Conservation (phyloP, 2,113 vertebrate genomes). For the Dissostichus mawsoni region DNA sequence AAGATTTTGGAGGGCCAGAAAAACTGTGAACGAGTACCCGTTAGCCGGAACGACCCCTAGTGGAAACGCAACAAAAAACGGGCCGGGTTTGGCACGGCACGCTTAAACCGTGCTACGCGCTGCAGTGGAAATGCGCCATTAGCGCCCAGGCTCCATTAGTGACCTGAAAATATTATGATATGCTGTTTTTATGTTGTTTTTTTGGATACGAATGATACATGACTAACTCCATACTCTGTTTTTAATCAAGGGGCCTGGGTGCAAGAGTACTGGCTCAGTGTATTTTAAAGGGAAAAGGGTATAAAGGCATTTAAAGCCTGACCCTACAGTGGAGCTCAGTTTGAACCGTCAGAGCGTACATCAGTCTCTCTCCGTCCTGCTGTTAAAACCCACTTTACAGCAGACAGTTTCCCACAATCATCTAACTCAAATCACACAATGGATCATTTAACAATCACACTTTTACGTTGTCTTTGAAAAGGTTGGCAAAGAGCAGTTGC, state of each 20-base stretch:
- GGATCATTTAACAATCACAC: not conserved
- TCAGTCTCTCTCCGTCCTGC: conserved; percentile 13
- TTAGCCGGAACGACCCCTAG: too few relatives aligned
- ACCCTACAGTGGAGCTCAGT: conserved; percentile 51
- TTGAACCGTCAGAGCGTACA: conserved; percentile 21
- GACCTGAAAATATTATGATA: conserved; percentile 3
- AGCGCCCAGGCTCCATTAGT: conserved; percentile 62
- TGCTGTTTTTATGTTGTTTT: not conserved
- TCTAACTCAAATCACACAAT: not conserved
- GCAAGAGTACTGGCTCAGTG: conserved; percentile 40
- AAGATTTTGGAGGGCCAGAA: too few relatives aligned
- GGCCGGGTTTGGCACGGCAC: too few relatives aligned
- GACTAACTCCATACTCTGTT: not conserved
- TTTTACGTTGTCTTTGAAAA: not conserved
- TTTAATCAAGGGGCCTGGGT: conserved; percentile 60
- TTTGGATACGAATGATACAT: not conserved
- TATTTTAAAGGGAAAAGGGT: conserved; percentile 81
- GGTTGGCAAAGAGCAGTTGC: too few relatives aligned
- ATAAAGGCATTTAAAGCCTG: conserved; percentile 36
- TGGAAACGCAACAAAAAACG: too few relatives aligned
- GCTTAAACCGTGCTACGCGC: too few relatives aligned
- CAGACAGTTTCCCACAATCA: conserved; percentile 26
- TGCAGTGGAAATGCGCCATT: too few relatives aligned
- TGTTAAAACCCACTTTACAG: not conserved
- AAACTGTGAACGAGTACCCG: too few relatives aligned